Evolutionary conservation across 2,113 vertebrate genomes (phyloP).

Genomic region (Rhipidura dahli): DNA sequence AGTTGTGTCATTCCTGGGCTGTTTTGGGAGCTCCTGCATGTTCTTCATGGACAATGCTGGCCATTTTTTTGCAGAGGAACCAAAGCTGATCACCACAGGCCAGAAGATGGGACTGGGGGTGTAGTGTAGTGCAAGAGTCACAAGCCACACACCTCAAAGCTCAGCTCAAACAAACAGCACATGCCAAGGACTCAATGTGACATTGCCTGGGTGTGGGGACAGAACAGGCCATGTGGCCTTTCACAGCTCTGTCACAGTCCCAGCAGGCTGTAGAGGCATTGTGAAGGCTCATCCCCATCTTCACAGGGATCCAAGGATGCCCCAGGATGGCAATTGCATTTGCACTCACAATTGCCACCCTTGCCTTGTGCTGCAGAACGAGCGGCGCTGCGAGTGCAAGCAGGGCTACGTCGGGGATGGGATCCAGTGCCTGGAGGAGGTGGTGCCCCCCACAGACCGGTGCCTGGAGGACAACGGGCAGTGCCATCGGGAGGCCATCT

Average conservation of each 20-base stretch:
- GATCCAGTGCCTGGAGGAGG: slow-evolving; percentile 85
- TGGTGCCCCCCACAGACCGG: slow-evolving; percentile 80
- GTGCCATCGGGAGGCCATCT: slow-evolving; percentile 82
- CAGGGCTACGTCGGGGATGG: slow-evolving; percentile 86
- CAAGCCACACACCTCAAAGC: accelerated
- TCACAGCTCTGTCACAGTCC: not conserved
- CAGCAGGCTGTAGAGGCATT: not conserved
- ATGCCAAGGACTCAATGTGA: not conserved
- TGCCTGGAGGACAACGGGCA: slow-evolving; percentile 83
- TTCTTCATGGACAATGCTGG: not conserved
- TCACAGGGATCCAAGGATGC: not conserved
- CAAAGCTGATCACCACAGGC: not conserved
- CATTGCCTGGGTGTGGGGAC: not conserved
- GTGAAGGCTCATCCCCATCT: not conserved
- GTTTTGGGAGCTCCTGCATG: not conserved
- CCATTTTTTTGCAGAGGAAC: not conserved
- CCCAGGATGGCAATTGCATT: not conserved
- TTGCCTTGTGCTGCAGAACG: slow-evolving; percentile 76
- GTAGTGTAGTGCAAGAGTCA: not conserved
- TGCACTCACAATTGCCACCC: not conserved
- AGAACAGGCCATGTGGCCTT: not conserved
- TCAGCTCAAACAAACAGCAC: not conserved
- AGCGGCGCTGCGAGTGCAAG: slow-evolving; percentile 83
- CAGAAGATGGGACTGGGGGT: not conserved
- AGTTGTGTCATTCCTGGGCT: not conserved